phyloP scores from a whole-genome alignment of 2,797 vertebrate genomes.

The Chloroceryle inda region DNA sequence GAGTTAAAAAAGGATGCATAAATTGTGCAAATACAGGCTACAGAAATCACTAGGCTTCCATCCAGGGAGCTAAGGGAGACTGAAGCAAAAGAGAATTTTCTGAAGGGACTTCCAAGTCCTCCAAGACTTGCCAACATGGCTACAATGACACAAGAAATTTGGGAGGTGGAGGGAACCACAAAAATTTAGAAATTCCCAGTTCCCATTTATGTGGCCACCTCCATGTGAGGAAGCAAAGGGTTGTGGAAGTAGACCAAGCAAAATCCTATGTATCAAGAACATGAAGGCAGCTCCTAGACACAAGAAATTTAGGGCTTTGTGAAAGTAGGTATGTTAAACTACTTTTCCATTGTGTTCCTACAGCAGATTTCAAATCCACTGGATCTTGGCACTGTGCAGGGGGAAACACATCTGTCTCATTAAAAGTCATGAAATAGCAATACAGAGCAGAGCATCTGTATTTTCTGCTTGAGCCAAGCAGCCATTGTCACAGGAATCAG shows the following conservation, averaged over 20 bases:
- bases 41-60: not conserved
- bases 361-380: not conserved
- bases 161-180: fast-evolving
- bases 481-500: not conserved
- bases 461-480: not conserved
- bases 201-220: not conserved
- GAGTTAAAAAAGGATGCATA: not conserved
- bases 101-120: not conserved
- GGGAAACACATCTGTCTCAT: not conserved
- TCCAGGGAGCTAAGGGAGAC: not conserved
- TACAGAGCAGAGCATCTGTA: not conserved
- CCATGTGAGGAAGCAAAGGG: not conserved
- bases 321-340: not conserved
- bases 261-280: not conserved
- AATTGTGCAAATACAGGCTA: not conserved
- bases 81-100: not conserved
- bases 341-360: not conserved
- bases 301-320: not conserved
- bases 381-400: not conserved
- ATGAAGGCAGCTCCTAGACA: not conserved
- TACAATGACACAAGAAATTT: not conserved
- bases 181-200: not conserved
- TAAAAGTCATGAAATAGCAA: not conserved
- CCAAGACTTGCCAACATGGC: not conserved
- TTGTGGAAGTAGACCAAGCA: not conserved